phyloP scores from a whole-genome alignment of 2,888 invertebrate genomes.

The Sarcophaga carnaria region DNA sequence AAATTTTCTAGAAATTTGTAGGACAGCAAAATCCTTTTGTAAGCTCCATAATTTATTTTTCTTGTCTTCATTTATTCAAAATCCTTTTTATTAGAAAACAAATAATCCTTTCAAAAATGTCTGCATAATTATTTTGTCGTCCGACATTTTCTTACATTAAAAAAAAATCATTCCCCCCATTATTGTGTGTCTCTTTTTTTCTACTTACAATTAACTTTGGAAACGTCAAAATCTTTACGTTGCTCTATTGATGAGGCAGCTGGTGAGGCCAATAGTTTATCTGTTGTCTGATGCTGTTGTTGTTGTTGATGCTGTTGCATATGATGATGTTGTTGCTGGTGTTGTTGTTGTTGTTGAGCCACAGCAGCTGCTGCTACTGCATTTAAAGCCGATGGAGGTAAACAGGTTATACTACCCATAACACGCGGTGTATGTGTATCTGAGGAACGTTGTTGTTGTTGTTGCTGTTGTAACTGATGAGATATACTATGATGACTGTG shows the following conservation, averaged over 20 bases:
- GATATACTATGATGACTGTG: conserved; percentile 69
- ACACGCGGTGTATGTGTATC: conserved; percentile 73
- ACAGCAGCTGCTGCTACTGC: conserved; percentile 69
- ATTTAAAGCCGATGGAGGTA: conserved; percentile 77
- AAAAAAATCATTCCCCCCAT: not conserved
- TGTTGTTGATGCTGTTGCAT: conserved; percentile 56
- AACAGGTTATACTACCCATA: conserved; percentile 78
- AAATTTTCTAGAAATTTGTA: too few species aligned
- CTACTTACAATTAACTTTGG: conserved; percentile 82
- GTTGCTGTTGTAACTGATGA: conserved; percentile 30
- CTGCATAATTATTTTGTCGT: too few species aligned
- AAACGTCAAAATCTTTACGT: conserved; percentile 80
- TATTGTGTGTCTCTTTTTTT: not conserved
- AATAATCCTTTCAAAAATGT: too few species aligned
- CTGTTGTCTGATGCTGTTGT: conserved; percentile 69
- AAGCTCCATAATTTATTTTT: too few species aligned
- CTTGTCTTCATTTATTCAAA: too few species aligned
- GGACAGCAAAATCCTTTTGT: too few species aligned
- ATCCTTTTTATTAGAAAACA: too few species aligned
- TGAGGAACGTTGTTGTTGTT: conserved; percentile 65
- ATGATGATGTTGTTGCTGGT: conserved; percentile 58
- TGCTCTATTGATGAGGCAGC: conserved; percentile 61
- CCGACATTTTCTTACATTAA: too few species aligned
- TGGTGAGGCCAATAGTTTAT: conserved; percentile 78
- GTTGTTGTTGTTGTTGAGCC: conserved; percentile 61